phyloP scores from a whole-genome alignment of 2,113 vertebrate genomes.

The Dromas ardeola region DNA sequence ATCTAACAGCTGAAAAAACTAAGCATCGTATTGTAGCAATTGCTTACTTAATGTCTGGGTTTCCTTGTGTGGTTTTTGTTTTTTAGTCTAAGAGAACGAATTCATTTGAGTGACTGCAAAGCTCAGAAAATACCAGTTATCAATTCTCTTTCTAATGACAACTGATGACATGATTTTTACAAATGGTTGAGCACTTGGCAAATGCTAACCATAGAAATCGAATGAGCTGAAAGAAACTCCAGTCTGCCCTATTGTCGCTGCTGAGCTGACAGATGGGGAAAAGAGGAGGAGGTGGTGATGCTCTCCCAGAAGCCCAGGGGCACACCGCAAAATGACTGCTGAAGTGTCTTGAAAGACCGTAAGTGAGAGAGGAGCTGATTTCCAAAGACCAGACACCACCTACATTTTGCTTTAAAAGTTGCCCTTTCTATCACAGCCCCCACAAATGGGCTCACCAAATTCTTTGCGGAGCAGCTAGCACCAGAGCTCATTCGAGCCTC shows the following conservation, averaged over 20 bases:
- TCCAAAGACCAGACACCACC: not conserved
- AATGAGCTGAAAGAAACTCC: slow-evolving; percentile 55
- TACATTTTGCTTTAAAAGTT: not conserved
- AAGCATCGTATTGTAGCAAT: not conserved
- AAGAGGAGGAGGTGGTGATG: slow-evolving; percentile 38
- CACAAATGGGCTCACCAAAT: not conserved
- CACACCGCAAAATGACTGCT: not conserved
- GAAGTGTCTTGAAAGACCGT: not conserved
- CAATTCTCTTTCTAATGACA: slow-evolving; percentile 61
- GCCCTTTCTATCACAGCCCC: not conserved
- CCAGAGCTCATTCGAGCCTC: not conserved
- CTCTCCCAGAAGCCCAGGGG: slow-evolving; percentile 47
- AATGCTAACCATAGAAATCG: slow-evolving; percentile 32
- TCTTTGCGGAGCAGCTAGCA: not conserved
- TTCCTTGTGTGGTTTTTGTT: not conserved
- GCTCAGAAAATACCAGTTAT: slow-evolving; percentile 37
- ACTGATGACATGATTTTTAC: slow-evolving; percentile 65
- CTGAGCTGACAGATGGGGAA: slow-evolving; percentile 53
- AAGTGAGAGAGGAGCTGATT: not conserved
- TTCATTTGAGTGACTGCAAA: slow-evolving; percentile 24
- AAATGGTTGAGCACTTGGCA: slow-evolving; percentile 61
- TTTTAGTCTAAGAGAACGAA: not conserved
- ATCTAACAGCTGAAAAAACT: not conserved
- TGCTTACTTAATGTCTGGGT: not conserved
- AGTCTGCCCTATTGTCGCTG: slow-evolving; percentile 3